Evolutionary conservation across 2,113 vertebrate genomes (phyloP), one percentile per base, ranked within the genome.

Genomic region (Oreotrochilus melanogaster): DNA sequence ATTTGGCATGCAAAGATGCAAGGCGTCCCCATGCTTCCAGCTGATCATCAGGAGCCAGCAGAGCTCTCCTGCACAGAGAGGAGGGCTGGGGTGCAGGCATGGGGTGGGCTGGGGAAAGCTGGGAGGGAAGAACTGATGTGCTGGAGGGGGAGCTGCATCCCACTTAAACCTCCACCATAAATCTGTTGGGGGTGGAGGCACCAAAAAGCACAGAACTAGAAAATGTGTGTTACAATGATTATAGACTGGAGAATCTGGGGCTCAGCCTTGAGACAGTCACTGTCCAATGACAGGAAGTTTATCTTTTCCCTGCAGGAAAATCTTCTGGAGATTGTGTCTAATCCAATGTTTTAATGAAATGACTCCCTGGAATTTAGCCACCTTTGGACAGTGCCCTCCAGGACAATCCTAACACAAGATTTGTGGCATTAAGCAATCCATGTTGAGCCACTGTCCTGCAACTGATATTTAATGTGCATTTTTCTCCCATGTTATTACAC

Each of bases 231-330:
- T 14, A 22, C 42, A 70, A 76, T 6, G 22, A 30, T 53, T 64
- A 21, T 2, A 35, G 28, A 39, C 28, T 14, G 1, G 4, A 17
- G 10, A 73, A 1, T 14, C 23, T 0, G 1, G 7, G 31, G 7
- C 28, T 79, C 53, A 61, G 54, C 22, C 0, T 0, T 1, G 6
- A 33, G n/a, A 28, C 24, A 6, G 10, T 54, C 69, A 30, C 31
- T 0, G 0, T 22, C 18, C n/a, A 33, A 58, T 72, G 18, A 66
- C 14, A 82, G 33, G 15, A 66, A 23, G 7, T 5, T 65, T 56
- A 60, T 42, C 10, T 65, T 86, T 62, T 25, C 6, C 14, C 18
- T 57, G 9, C 4, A 21, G 4, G 18, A 8, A 16, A 24, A 4
- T 31, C 33, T 80, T 70, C 60, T 31, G 42, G 45, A 61, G 14